Base-by-base conservation (phyloP, 2,113 vertebrate genomes). In the Sorex araneus region DNA sequence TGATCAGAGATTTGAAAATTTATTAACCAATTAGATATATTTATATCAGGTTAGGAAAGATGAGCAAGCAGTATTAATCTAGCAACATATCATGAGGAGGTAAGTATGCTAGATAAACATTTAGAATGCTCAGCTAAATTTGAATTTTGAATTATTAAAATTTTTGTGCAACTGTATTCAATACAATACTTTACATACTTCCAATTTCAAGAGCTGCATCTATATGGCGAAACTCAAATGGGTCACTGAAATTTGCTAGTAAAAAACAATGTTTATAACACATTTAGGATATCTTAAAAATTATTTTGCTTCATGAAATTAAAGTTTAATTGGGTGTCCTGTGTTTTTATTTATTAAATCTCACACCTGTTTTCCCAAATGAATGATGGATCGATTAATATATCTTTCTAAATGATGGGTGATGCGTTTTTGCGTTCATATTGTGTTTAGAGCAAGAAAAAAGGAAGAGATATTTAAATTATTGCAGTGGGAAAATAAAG, bases 321-420 rank as follows among this genome's bases (percentile, higher is more conserved):
- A 19, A 69, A 32, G 57, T 91, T 67, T 74, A 91, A 30, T 21
- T 86, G 32, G 10, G 4, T 54, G 3, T 63, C 45, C 28, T 32
- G 2, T 87, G 21, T 3, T 60, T 71, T 92, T 78, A 76, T n/a
- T 85, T 71, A 36, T 71, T 3, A 83, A 90, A 93, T 28, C 36
- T 64, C n/a, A 8, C 25, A 70, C 81, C 6, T 73, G 43, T 57
- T 47, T 16, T 16, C 3, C 43, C 76, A 54, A 76, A 19, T 57
- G 6, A 30, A 36, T 57, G 15, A 74, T 27, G 83, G 9, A 64
- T 47, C 8, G 19, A 8, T 32, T 15, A 34, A 63, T 63, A 71
- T 34, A 36, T 84, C 34, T 92, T 69, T 43, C 34, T 75, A 8
- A 6, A 30, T 69, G 12, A 43, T 11, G 54, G 45, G n/a, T 83